Evolutionary conservation across 1,140 invertebrate genomes (phyloP).

Genomic region (Drosophila bocki): DNA sequence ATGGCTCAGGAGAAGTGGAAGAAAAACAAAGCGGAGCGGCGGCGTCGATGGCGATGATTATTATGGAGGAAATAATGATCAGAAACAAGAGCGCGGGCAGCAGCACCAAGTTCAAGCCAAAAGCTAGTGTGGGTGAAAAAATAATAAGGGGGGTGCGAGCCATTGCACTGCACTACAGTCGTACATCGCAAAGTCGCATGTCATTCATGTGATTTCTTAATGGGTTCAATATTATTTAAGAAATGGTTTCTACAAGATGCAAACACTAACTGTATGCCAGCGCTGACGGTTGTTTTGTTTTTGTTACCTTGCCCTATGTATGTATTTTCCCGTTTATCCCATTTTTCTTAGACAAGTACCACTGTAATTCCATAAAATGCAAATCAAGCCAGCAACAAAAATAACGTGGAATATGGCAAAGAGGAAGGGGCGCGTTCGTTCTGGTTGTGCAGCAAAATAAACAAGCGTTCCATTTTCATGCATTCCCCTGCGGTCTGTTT

Average conservation of each 20-base stretch:
- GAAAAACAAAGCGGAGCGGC: conserved; percentile 44
- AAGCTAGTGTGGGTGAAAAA: conserved; percentile 26
- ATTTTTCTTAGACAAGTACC: neutral
- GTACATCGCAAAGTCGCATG: neutral
- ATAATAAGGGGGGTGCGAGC: neutral
- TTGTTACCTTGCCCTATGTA: neutral
- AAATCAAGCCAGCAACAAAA: conserved; percentile 27
- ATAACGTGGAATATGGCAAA: neutral
- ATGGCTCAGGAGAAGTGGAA: conserved; percentile 55
- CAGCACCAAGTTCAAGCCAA: conserved; percentile 51
- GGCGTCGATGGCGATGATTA: conserved; percentile 38
- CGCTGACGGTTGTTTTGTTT: neutral
- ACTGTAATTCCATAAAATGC: conserved; percentile 37
- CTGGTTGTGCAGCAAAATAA: conserved; percentile 56
- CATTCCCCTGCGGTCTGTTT: conserved; percentile 48
- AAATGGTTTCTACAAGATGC: neutral
- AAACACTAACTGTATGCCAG: neutral
- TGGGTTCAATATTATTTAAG: neutral
- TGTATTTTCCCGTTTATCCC: neutral
- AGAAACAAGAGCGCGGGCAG: conserved; percentile 37
- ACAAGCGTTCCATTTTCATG: conserved; percentile 65
- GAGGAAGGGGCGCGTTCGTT: conserved; percentile 13
- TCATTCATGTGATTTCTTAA: neutral
- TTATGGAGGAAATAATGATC: conserved; percentile 39
- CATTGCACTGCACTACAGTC: conserved; percentile 13